Conservation (phyloP, 2,797 vertebrate genomes). For the Lycodopsis pacificus region DNA sequence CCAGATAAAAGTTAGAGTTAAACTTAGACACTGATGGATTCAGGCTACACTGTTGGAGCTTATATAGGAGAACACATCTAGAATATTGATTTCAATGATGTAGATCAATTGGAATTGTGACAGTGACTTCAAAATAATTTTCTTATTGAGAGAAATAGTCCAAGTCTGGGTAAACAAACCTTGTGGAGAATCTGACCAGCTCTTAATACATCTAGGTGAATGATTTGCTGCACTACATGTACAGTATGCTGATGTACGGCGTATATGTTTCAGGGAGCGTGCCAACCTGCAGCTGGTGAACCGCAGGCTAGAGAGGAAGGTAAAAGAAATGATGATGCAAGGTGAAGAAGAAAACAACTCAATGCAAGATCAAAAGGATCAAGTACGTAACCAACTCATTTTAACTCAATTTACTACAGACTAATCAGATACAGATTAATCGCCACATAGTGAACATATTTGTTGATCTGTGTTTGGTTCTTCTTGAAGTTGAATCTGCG, state of each 20-base stretch:
- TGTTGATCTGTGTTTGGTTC: constrained; percentile 5
- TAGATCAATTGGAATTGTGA: not conserved
- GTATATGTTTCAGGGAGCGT: constrained; percentile 86
- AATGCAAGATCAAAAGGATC: constrained; percentile 95
- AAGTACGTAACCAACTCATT: constrained; percentile 82
- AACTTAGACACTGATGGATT: constrained; percentile 12
- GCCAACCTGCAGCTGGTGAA: constrained; percentile 92
- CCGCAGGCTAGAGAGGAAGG: constrained; percentile 94
- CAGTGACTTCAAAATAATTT: not conserved
- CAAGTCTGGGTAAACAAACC: not conserved
- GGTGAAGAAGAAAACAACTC: constrained; percentile 94
- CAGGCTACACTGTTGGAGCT: not conserved
- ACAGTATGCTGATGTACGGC: not conserved
- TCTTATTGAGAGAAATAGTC: not conserved
- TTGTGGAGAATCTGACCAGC: not conserved
- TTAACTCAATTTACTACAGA: not conserved
- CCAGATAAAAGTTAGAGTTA: constrained; percentile 11
- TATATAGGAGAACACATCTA: not conserved
- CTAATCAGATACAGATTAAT: too few species aligned
- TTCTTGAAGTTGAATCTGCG: constrained; percentile 91
- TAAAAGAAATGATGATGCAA: constrained; percentile 97
- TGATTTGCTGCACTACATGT: not conserved
- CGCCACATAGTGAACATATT: not conserved
- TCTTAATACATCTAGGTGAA: not conserved
- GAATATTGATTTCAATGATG: not conserved